Base-by-base conservation (phyloP, 2,888 invertebrate genomes). In the Globia sparganii region DNA sequence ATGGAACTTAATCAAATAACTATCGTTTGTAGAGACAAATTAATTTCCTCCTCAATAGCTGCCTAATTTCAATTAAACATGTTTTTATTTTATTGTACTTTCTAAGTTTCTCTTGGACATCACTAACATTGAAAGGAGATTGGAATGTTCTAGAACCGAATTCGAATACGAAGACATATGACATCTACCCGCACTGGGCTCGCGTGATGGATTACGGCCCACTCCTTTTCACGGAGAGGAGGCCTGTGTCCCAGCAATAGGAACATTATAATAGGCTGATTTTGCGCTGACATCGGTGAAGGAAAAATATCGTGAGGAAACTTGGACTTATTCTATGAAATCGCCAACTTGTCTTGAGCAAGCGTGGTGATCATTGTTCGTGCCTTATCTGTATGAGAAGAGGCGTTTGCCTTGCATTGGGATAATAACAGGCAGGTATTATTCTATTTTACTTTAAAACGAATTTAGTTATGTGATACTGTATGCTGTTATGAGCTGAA, bases 1-100 rank as follows among this genome's bases (percentile, higher is more conserved):
- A 78, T 61, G 34, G 21, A 68, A 40, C 13, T 40, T 34, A 49
- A 78, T 59, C n/a, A 49, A 78, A 68, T 61, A 49, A 9, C 1
- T 46, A 34, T 1, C 25, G n/a, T 66, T 66, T 59, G 25, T 40
- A 49, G 28, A 65, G 5, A 9, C 37, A 21, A 59, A 46, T 66
- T 75, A 65, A 58, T 73, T 37, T 58, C 2, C 46, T 71, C n/a
- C 34, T 68, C 69, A 46, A 46, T 43, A n/a, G 18, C 13, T 21
- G 11, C n/a, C 0, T 37, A 21, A 68, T 21, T 68, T 37, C 11
- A 37, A 61, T 31, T 21, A 59, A 59, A 31, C 31, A 31, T 31
- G 3, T 31, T 59, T n/a, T 59, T 31, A 59, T n/a, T 0, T 28
- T n/a, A 11, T 25, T 53, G 4, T n/a, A 53, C 53, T 25, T 53